A percentile compares a stretch with the other conserved stretches of the same genome.
These are phyloP conservation scores for Zelleria hepariella DNA, from an alignment of 2,888 invertebrate genomes.

Conservation along the genomic window DNA sequence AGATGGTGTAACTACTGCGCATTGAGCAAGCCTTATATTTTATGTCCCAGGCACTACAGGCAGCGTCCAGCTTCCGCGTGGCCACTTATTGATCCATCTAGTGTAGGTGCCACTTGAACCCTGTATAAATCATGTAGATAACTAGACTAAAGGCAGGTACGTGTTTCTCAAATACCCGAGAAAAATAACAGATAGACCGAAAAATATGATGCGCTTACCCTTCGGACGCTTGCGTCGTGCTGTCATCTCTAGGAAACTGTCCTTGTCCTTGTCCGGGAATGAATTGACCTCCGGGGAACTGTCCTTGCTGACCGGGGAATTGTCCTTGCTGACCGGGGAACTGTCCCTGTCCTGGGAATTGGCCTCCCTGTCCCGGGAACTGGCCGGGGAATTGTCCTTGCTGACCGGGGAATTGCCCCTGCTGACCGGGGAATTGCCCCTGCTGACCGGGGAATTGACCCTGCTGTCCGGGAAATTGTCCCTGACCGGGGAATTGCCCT, in stretches of 20 bases:
- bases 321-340: neutral
- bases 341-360: conserved; percentile 1
- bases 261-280: neutral
- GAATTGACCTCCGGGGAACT: neutral
- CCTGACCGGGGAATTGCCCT: conserved; percentile 12
- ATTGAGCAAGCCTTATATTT: no score
- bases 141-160: no score
- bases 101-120: no score
- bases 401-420: conserved; percentile 2
- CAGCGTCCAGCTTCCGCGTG: no score
- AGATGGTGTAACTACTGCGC: no score
- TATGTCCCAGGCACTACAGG: no score
- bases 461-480: conserved; percentile 9
- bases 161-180: no score
- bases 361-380: conserved; percentile 1
- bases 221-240: neutral
- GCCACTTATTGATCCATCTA: no score
- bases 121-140: no score
- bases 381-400: conserved; percentile 4
- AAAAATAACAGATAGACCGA: no score
- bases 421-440: conserved; percentile 2
- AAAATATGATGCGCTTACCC: neutral
- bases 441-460: conserved; percentile 3
- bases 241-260: neutral
- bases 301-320: neutral